Conservation (phyloP, 2,888 invertebrate species). For the Pachydiplax longipennis region DNA sequence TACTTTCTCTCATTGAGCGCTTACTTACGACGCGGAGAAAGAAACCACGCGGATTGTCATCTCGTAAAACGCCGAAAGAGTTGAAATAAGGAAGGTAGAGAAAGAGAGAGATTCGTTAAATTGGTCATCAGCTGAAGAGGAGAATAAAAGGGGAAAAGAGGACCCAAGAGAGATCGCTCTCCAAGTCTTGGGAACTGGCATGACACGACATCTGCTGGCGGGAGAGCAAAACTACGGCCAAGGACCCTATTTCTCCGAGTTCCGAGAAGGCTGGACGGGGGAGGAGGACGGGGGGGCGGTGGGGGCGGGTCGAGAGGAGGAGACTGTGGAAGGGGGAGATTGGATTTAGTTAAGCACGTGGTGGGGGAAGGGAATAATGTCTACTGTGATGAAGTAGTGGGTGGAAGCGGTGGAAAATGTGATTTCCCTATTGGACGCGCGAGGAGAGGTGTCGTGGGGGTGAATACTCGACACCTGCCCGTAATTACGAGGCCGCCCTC, state of each 20-base stretch:
- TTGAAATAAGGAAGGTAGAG: neutral
- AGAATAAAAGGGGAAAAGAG: neutral
- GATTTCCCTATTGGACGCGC: neutral
- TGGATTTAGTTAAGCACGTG: neutral
- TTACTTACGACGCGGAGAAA: neutral
- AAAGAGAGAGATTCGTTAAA: neutral
- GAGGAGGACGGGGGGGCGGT: neutral
- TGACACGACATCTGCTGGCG: constrained; percentile 42
- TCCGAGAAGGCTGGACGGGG: constrained; percentile 35
- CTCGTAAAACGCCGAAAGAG: neutral
- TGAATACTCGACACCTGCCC: constrained; percentile 26
- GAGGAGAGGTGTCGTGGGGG: neutral
- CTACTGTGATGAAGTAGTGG: constrained; percentile 7
- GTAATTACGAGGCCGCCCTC: constrained; percentile 30
- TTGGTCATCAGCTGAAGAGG: constrained; percentile 11
- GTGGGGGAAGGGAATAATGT: neutral
- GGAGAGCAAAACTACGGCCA: constrained; percentile 33
- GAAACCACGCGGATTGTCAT: neutral
- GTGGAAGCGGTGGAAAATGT: constrained; percentile 1
- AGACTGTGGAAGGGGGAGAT: neutral
- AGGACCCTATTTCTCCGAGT: constrained; percentile 22
- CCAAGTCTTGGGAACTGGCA: constrained; percentile 34
- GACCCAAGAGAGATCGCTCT: constrained; percentile 17
- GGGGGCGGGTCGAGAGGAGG: neutral
- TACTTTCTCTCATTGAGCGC: neutral